A percentile compares a stretch with the other conserved stretches of the same genome.
Conservation (phyloP, 2,113 vertebrate genomes). For the Balaeniceps rex region DNA sequence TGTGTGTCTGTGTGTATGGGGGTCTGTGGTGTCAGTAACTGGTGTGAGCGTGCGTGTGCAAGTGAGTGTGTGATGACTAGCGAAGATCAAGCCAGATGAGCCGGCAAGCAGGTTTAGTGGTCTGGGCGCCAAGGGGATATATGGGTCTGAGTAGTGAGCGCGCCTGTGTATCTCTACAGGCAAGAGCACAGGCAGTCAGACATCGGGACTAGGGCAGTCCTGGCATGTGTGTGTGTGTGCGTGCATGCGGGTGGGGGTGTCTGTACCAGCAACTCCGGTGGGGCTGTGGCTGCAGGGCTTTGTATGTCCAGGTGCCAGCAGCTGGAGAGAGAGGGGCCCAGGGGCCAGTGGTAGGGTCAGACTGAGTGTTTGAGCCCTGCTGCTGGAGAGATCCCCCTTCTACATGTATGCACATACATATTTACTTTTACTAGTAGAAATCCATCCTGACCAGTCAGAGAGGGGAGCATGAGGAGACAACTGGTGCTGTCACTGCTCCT, state of each 20-base stretch:
- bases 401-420: neutral
- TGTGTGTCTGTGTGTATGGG: neutral
- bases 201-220: rapidly evolving
- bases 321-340: neutral
- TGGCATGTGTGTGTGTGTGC: rapidly evolving
- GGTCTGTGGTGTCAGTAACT: neutral
- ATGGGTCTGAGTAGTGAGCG: neutral
- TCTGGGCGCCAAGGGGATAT: neutral
- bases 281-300: neutral
- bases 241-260: neutral
- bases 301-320: neutral
- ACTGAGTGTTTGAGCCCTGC: neutral
- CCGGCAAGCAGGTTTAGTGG: neutral
- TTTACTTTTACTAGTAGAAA: neutral
- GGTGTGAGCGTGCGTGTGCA: neutral
- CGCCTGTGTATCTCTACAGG: neutral
- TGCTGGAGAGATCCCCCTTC: neutral
- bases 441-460: neutral
- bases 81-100: neutral
- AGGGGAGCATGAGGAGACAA: neutral
- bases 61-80: neutral
- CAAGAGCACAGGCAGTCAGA: neutral
- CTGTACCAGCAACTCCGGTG: neutral
- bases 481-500: neutral
- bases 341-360: neutral